Evolutionary conservation across 2,797 vertebrate species (phyloP), one percentile per base, ranked within the genome.

Genomic region (Pampus argenteus): DNA sequence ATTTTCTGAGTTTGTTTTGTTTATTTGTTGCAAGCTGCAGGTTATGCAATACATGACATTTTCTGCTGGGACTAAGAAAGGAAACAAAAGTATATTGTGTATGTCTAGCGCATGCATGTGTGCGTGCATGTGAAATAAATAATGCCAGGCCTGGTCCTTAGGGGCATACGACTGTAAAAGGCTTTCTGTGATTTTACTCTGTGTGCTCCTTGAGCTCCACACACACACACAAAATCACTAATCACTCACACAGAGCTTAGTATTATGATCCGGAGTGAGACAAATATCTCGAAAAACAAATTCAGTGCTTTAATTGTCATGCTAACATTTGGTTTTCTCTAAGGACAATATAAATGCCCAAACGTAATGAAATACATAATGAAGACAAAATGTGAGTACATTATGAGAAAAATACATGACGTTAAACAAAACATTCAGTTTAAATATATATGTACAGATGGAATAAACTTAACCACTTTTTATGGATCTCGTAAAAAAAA

Each of bases 31-130:
- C 17, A 7, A 69, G 59, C 10, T 5, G 77, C 58, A 82, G 60
- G 74, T 91, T 89, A 91, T 80, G 87, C 80, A 91, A 92, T 76
- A 79, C 2, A 6, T 83, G 87, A 66, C 67, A 86, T 88, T 88
- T 89, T 86, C 55, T 86, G 51, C 59, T 45, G 38, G 62, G 61
- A 83, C 61, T 61, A 56, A 71, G 44, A 76, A 66, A 42, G 36
- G 52, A 76, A 78, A 73, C 76, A 70, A 71, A 74, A 65, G 65
- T 51, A 56, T 68, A 61, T 58, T 76, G 66, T 79, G 68, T 67
- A 18, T 36, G 11, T 62, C 40, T 11, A 38, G 71, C 67, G 77
- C 2, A 6, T 56, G 64, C 2, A 2, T 36, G 63, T 45, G 17
- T 38, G 13, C 51, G 9, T 48, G 65, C 40, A 57, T 84, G 73